phyloP scores from a whole-genome alignment of 2,797 vertebrate species.

The Cossypha niveicapilla region DNA sequence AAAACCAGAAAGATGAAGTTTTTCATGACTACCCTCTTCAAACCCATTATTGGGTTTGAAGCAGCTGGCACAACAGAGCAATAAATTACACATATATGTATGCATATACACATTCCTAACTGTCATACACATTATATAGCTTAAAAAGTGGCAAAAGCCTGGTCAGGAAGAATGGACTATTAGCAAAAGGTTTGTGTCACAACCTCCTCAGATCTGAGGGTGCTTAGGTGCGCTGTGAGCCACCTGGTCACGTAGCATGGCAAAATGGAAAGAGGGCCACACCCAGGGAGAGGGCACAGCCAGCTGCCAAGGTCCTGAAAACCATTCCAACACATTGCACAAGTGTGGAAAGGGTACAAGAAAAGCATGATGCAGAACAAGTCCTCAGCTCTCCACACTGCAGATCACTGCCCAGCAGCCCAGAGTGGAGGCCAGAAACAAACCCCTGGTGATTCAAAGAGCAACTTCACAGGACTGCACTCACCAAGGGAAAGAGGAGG shows the following conservation, averaged over 20 bases:
- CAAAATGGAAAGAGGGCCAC: slow-evolving; percentile 28
- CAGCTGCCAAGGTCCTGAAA: slow-evolving; percentile 19
- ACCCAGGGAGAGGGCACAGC: slow-evolving; percentile 1
- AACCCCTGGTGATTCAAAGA: background rate
- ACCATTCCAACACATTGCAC: slow-evolving; percentile 23
- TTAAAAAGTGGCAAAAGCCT: slow-evolving; percentile 10
- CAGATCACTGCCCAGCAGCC: background rate
- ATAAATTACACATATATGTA: background rate
- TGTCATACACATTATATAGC: background rate
- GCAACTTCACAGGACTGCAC: background rate
- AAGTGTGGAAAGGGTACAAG: slow-evolving; percentile 29
- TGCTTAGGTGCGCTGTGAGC: background rate
- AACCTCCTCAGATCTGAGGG: slow-evolving; percentile 15
- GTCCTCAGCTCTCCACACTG: background rate
- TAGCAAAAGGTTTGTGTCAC: background rate
- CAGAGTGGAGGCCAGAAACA: background rate
- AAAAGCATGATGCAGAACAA: background rate
- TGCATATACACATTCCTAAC: background rate
- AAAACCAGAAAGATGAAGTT: slow-evolving; percentile 26
- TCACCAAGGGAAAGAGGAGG: background rate
- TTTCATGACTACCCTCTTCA: slow-evolving; percentile 8
- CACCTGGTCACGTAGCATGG: slow-evolving; percentile 27
- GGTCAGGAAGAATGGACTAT: slow-evolving; percentile 21
- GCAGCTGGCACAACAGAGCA: slow-evolving; percentile 2
- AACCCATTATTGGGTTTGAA: background rate